Evolutionary conservation across 2,113 vertebrate species (phyloP).

Genomic region (Ifrita kowaldi): DNA sequence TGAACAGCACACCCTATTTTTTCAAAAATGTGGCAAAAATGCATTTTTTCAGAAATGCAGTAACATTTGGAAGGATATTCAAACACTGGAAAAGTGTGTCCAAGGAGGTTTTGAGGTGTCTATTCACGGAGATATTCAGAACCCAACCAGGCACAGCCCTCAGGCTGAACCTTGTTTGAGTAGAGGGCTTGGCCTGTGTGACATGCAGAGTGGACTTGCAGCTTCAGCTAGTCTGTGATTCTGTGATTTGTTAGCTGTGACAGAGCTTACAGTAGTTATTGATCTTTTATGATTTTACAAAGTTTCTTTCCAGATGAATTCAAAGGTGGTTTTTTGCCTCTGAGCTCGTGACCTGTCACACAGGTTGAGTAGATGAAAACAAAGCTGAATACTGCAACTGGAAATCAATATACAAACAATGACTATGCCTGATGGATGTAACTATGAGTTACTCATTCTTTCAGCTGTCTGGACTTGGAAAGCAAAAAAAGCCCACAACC

Average conservation of each 20-base stretch:
- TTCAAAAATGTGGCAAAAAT: not conserved
- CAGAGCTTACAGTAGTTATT: not conserved
- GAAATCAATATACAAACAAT: not conserved
- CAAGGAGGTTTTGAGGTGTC: not conserved
- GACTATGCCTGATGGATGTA: not conserved
- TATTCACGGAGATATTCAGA: not conserved
- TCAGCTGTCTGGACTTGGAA: not conserved
- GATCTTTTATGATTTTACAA: not conserved
- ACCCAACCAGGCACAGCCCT: not conserved
- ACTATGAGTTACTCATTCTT: not conserved
- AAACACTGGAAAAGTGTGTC: not conserved
- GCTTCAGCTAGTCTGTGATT: not conserved
- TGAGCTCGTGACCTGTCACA: not conserved
- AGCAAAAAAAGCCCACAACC: not conserved
- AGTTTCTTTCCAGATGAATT: not conserved
- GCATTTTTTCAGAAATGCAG: not conserved
- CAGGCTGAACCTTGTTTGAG: not conserved
- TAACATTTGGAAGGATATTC: not conserved
- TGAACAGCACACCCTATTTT: not conserved
- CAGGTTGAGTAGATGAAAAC: not conserved
- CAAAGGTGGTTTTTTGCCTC: not conserved
- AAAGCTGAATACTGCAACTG: not conserved
- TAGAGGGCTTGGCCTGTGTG: not conserved
- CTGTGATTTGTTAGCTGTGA: not conserved
- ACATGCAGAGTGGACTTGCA: not conserved